Conservation (phyloP, 1,140 invertebrate species). For the Paralvinella palmiformis region DNA sequence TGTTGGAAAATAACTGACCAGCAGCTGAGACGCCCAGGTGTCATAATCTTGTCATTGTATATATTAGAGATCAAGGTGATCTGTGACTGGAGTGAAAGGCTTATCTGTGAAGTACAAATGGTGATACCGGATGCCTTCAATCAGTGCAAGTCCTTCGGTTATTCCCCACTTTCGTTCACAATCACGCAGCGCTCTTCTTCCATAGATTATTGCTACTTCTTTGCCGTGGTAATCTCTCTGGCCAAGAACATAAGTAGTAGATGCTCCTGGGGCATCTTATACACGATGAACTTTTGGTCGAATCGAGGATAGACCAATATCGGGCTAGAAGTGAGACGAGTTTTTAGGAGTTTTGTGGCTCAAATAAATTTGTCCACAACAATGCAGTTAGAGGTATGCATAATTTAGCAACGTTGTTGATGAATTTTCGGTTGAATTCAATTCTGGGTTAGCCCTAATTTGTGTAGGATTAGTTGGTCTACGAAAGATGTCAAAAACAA, state of each 20-base stretch:
- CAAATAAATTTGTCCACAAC: conserved; percentile 38
- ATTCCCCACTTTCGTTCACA: conserved; percentile 50
- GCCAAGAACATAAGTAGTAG: conserved; percentile 29
- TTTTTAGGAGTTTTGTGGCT: conserved; percentile 25
- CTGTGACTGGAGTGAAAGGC: conserved; percentile 53
- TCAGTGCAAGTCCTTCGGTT: conserved; percentile 53
- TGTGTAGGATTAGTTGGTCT: conserved; percentile 37
- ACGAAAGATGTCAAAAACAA: conserved; percentile 14
- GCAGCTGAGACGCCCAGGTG: background rate
- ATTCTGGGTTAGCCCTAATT: conserved; percentile 41
- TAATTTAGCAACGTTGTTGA: conserved; percentile 20
- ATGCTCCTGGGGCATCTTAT: conserved; percentile 28
- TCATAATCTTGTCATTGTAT: background rate
- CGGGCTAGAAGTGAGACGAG: conserved; percentile 19
- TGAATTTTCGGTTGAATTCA: conserved; percentile 51
- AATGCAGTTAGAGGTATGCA: conserved; percentile 39
- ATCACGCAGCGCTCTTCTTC: conserved; percentile 40
- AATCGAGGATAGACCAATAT: conserved; percentile 25
- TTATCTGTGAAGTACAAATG: conserved; percentile 50
- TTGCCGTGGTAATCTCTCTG: conserved; percentile 29
- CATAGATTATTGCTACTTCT: conserved; percentile 50
- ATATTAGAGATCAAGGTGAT: conserved; percentile 39
- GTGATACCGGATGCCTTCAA: conserved; percentile 51
- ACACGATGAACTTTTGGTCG: conserved; percentile 25
- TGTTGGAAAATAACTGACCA: background rate